Conservation (phyloP, 2,888 invertebrate genomes). For the Caenorhabditis plicata region DNA sequence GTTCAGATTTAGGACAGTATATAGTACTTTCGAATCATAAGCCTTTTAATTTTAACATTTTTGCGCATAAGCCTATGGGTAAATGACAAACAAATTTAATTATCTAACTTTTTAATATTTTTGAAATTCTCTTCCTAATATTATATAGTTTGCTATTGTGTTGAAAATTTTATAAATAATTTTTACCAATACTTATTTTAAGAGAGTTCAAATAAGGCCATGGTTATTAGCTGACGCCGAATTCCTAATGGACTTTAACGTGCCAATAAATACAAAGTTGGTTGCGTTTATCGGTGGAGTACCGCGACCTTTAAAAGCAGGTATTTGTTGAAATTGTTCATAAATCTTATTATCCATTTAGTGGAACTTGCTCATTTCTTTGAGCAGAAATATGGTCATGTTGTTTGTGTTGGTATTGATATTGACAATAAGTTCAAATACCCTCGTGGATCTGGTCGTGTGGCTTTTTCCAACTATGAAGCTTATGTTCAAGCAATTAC, state of each 20-base stretch:
- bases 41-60: no score
- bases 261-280: conserved; percentile 94
- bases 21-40: no score
- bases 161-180: no score
- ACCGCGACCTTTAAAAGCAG: conserved; percentile 94
- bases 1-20: no score
- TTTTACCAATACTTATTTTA: no score
- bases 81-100: no score
- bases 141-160: no score
- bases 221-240: conserved; percentile 59
- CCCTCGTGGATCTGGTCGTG: conserved; percentile 96
- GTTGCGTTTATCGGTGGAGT: conserved; percentile 99
- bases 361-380: conserved; percentile 98
- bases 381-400: conserved; percentile 96
- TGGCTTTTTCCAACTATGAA: conserved; percentile 97
- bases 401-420: conserved; percentile 98
- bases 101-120: no score
- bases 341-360: conserved; percentile 67
- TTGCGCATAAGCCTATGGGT: no score
- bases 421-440: conserved; percentile 98
- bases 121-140: no score
- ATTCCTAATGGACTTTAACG: conserved; percentile 78
- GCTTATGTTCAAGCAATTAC: conserved; percentile 98
- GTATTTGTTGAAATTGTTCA: no score
- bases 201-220: conserved; percentile 56